phyloP scores from a whole-genome alignment of 1,140 invertebrate species.

The Latrodectus geometricus region DNA sequence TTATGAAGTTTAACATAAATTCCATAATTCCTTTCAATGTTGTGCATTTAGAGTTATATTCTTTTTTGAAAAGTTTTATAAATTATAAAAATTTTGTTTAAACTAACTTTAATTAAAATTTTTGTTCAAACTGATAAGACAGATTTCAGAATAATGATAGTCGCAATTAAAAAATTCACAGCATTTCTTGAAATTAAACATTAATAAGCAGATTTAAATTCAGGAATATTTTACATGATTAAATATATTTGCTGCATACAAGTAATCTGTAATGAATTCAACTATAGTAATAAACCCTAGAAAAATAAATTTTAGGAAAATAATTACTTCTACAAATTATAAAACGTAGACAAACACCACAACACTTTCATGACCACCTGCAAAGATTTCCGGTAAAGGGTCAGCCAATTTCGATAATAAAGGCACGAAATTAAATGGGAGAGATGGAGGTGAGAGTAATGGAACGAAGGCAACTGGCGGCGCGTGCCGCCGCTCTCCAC shows the following conservation, averaged over 20 bases:
- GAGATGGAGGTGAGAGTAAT: background rate
- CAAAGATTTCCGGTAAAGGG: constrained; percentile 49
- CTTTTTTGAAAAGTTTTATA: too few relatives aligned
- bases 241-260: background rate
- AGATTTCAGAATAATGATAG: too few relatives aligned
- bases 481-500: constrained; percentile 22
- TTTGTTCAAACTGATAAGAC: too few relatives aligned
- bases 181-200: too few relatives aligned
- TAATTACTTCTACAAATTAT: background rate
- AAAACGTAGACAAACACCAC: background rate
- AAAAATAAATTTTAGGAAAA: background rate
- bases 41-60: too few relatives aligned
- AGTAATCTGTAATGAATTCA: background rate
- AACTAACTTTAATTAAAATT: too few relatives aligned
- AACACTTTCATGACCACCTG: constrained; percentile 22
- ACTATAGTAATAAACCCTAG: background rate
- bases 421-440: constrained; percentile 12
- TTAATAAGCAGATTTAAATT: background rate
- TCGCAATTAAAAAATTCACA: too few relatives aligned
- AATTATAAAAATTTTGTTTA: too few relatives aligned
- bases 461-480: background rate
- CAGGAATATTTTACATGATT: background rate
- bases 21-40: too few relatives aligned
- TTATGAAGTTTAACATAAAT: too few relatives aligned
- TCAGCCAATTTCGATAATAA: background rate